Evolutionary conservation across 2,888 invertebrate genomes (phyloP), one percentile per base, ranked within the genome.

Genomic region (Mythimna vitellina): DNA sequence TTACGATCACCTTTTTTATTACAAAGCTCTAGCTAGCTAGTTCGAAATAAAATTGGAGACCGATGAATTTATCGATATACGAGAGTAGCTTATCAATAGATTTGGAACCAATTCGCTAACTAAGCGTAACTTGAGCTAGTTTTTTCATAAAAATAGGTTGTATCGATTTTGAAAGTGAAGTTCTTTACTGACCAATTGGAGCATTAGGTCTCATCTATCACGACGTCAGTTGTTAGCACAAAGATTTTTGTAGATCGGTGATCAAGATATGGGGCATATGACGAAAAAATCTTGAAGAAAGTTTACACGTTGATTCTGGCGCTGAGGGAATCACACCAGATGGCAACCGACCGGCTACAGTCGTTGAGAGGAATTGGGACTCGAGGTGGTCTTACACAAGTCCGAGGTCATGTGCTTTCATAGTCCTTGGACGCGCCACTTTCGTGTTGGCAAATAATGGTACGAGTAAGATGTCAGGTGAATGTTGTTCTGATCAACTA

Each of bases 41-140:
- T n/a, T 51, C n/a, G 49, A 51, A 51, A 51, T n/a, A 51, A n/a
- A 51, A 51, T 51, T 51, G 49, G 49, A n/a, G 49, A 51, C n/a
- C 9, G n/a, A n/a, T n/a, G 1, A n/a, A n/a, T 51, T 20, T 20
- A 46, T 20, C 7, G 49, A 51, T 51, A 51, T 51, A 51, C 49
- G 49, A 51, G 49, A 51, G 46, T 46, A 14, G 8, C 49, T 5
- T 51, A 51, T 51, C 49, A 20, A 51, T 8, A n/a, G 49, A 51
- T 51, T 51, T 51, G 49, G n/a, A 51, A 51, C 49, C 7, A 51
- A n/a, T 51, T 51, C 7, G 9, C 7, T n/a, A 51, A 51, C n/a
- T 51, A 20, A 51, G 49, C 49, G n/a, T 51, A 51, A 51, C 7
- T 51, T n/a, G 49, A 51, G 49, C n/a, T 51, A 51, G 20, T 51